Percentiles rank a stretch among this genome's conserved stretches.
phyloP scores from a whole-genome alignment of 2,888 invertebrate genomes.

The Copidosoma aretas region DNA sequence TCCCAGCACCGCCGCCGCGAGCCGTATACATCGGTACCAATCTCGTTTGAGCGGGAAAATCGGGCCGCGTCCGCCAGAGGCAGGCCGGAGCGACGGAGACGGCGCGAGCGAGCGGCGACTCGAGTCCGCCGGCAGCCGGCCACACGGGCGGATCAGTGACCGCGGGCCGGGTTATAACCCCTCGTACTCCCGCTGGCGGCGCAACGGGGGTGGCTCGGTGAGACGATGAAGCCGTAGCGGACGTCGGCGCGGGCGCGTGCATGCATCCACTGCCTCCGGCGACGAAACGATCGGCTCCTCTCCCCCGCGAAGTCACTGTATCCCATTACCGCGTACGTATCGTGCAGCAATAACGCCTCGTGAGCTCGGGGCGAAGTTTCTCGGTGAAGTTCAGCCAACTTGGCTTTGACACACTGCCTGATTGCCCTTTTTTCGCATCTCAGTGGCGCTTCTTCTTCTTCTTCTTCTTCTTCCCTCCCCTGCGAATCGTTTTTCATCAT shows the following conservation, averaged over 20 bases:
- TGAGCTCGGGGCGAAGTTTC: neutral
- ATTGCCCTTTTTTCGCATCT: conserved; percentile 32
- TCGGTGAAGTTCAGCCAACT: neutral
- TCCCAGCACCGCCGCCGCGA: neutral
- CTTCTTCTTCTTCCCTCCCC: too few relatives aligned
- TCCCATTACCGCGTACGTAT: too few relatives aligned
- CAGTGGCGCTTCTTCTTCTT: conserved; percentile 3
- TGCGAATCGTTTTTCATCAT: too few relatives aligned
- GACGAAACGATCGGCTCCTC: neutral
- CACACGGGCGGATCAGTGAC: conserved; percentile 11
- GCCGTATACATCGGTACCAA: conserved; percentile 16
- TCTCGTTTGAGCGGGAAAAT: conserved; percentile 3
- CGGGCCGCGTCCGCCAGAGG: neutral
- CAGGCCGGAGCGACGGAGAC: neutral
- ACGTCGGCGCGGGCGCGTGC: neutral
- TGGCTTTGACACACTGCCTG: conserved; percentile 25
- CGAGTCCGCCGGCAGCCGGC: neutral
- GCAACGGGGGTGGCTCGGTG: neutral
- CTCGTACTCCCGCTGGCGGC: neutral
- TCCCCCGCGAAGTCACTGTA: neutral
- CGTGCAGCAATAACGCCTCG: neutral
- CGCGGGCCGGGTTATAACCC: neutral
- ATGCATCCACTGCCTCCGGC: neutral
- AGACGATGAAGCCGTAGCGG: conserved; percentile 15
- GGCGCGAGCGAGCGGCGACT: too few relatives aligned